A percentile compares a stretch with the other conserved stretches of the same genome.
phyloP scores from a whole-genome alignment of 2,113 vertebrate species.

The Ariopsis seemanni region DNA sequence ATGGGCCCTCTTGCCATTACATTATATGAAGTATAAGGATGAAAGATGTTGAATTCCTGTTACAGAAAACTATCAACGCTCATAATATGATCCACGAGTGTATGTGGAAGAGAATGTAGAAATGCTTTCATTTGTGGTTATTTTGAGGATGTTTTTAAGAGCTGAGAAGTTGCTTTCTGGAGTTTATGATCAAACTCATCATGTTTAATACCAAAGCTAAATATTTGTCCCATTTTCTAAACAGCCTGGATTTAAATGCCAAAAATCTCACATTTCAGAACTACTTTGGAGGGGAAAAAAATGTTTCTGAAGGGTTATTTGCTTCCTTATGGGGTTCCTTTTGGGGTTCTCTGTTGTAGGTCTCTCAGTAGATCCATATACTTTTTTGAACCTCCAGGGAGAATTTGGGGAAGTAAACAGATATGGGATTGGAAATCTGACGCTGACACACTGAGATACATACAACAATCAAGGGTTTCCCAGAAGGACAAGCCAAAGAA shows the following conservation, averaged over 20 bases:
- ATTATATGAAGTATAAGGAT: constrained; percentile 15
- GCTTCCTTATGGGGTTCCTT: background rate
- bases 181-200: constrained; percentile 9
- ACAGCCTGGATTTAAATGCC: constrained; percentile 11
- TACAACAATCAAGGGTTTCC: too few species aligned
- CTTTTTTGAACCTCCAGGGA: too few species aligned
- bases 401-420: too few species aligned
- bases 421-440: too few species aligned
- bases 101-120: constrained; percentile 6
- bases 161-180: background rate
- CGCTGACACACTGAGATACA: too few species aligned
- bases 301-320: background rate
- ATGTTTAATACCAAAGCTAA: background rate
- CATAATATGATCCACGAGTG: constrained; percentile 11
- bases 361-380: too few species aligned
- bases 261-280: background rate
- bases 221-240: background rate
- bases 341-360: background rate
- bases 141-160: background rate
- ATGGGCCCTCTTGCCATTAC: constrained; percentile 24
- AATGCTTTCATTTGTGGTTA: background rate
- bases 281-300: background rate
- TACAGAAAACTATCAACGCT: constrained; percentile 7
- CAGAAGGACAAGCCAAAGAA: too few species aligned
- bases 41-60: constrained; percentile 30